A percentile compares a stretch with the other conserved stretches of the same genome.
These are phyloP conservation scores for Zoanthus sansibaricus DNA, from an alignment of 92 coral and sea anemone species.

Conservation along the genomic window DNA sequence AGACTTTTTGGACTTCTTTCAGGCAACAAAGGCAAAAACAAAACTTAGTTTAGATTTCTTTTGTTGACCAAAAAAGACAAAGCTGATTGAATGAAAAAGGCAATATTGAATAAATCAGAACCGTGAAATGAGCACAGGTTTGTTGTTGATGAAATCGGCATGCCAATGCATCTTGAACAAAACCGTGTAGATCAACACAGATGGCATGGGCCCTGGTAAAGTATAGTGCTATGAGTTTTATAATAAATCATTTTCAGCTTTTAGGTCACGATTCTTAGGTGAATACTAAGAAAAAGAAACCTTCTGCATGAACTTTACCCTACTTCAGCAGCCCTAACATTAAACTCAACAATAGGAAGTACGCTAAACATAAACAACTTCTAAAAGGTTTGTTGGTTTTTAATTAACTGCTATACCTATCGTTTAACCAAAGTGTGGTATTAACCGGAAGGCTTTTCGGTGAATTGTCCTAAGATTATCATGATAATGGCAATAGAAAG, in stretches of 20 bases:
- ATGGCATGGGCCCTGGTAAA: not conserved
- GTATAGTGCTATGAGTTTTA: not conserved
- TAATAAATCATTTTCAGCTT: not conserved
- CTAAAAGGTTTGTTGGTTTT: constrained; percentile 45
- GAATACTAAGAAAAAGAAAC: not conserved
- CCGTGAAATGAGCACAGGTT: constrained; percentile 40
- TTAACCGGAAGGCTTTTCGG: constrained; percentile 42
- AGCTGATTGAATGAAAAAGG: constrained; percentile 8
- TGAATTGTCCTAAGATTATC: constrained; percentile 26
- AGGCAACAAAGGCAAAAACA: constrained; percentile 4
- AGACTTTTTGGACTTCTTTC: constrained; percentile 7
- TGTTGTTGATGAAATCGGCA: constrained; percentile 23
- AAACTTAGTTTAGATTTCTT: constrained; percentile 33
- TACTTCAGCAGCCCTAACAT: not conserved
- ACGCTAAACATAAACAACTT: constrained; percentile 28
- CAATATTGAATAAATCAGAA: constrained; percentile 21
- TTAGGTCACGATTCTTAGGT: not conserved
- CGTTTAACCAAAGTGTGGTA: constrained; percentile 29
- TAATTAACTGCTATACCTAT: constrained; percentile 35
- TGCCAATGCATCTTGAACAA: not conserved
- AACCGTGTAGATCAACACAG: not conserved
- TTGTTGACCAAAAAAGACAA: constrained; percentile 24
- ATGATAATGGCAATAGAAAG: constrained; percentile 20
- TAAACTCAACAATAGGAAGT: constrained; percentile 17
- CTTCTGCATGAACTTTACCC: not conserved